Base-by-base conservation (phyloP, 2,888 invertebrate genomes). In the Nephrocerus scutellatus region DNA sequence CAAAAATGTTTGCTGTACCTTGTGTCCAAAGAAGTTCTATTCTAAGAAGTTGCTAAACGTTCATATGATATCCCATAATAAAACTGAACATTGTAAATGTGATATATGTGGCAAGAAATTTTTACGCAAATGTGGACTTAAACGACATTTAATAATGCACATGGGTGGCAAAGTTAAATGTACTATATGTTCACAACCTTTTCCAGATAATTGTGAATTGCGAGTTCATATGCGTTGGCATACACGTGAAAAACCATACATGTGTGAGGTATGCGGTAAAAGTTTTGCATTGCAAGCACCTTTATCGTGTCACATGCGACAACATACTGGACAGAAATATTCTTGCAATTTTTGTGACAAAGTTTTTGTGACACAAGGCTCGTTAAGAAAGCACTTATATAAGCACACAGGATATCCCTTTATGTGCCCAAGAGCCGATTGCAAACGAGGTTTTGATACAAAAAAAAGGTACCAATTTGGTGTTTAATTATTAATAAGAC, bases 11-110 rank as follows among this genome's bases (percentile, higher is more conserved):
- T 7, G 16, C 14, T 29, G 29, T n/a, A 29, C 16, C 15, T 4
- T 8, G 29, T 29, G 29, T n/a, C 15, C 29, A 5, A 29, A 29
- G 15, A 29, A 16, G 29, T 29, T 29, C 15, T 29, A 29, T n/a
- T 16, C 9, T 14, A 29, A 29, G 18, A 29, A 29, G 29, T 18
- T 29, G 6, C 29, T 29, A 9, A 29, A n/a, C 29, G 18, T 18
- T 5, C 29, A 29, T 14, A 13, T 29, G 29, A 9, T 29, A 18
- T 29, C 29, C 7, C 29, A 29, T 29, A 7, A 15, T 8, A 5
- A 15, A 8, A n/a, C 29, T 5, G 29, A 14, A 5, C 15, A 29
- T n/a, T n/a, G n/a, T n/a, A 29, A 29, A 18, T 29, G 29, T 18
- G 15, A 14, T 5, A 6, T 8, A 5, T 29, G 29, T n/a, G 29